Evolutionary conservation across 2,797 vertebrate genomes (phyloP).

Genomic region (Allobates femoralis): DNA sequence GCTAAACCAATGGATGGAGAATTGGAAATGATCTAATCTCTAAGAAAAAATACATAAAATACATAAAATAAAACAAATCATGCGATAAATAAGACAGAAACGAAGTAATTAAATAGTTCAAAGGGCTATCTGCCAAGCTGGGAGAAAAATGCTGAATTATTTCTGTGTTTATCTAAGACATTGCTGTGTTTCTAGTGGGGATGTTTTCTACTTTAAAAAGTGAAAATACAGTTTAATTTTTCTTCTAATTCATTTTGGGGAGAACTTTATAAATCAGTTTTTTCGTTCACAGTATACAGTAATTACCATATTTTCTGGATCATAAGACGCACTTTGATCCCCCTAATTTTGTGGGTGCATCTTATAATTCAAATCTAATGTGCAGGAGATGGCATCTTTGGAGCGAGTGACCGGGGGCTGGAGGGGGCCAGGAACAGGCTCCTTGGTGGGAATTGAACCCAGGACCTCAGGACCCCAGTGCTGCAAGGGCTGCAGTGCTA

Average conservation of each 20-base stretch:
- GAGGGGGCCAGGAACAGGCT: too few species aligned
- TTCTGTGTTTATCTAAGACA: conserved; percentile 22
- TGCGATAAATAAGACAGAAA: conserved; percentile 20
- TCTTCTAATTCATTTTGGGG: background rate
- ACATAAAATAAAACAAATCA: background rate
- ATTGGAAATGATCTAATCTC: conserved; percentile 5
- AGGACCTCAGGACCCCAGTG: too few species aligned
- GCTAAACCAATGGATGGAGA: background rate
- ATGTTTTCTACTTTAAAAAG: background rate
- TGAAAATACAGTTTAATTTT: background rate
- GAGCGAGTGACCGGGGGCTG: too few species aligned
- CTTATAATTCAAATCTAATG: too few species aligned
- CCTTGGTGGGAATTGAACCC: too few species aligned
- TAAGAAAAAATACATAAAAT: conserved; percentile 17
- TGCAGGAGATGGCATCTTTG: too few species aligned
- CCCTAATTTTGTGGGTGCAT: too few species aligned
- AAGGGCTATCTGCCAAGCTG: conserved; percentile 23
- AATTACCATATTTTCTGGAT: too few species aligned
- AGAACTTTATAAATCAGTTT: background rate
- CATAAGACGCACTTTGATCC: too few species aligned
- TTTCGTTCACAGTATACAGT: background rate
- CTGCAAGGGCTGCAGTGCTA: too few species aligned
- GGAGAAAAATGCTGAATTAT: conserved; percentile 22
- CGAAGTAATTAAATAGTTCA: conserved; percentile 47
- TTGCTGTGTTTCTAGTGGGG: background rate